Evolutionary conservation across 2,888 invertebrate species (phyloP), one percentile per base, ranked within the genome.

Genomic region (Euproctis similis): DNA sequence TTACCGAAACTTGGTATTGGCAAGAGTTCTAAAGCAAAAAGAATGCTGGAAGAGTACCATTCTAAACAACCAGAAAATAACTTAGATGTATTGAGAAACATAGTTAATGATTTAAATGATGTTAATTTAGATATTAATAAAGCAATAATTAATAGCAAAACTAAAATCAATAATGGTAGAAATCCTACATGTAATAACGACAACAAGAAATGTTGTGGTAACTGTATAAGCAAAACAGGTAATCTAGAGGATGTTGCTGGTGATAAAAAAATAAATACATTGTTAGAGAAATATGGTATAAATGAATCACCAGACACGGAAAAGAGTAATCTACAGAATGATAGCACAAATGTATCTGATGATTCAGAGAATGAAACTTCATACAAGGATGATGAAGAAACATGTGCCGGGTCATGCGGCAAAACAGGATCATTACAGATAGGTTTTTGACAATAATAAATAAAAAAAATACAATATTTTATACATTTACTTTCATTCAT

Each of bases 1-100:
- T 73, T 96, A 24, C 97, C 98, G 0, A 92, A 90, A 67, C 86
- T 96, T 24, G 96, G 95, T n/a, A 92, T 96, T 16, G 94, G 95
- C 2, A 96, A 96, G 70, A 91, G 92, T 30, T 93, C 92, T n/a
- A 92, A 91, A 65, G 91, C 90, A 1, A 90, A 90, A 46, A 87
- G 85, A 48, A 87, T 90, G 82, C 73, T 90, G 18, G 86, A 87
- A 13, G 86, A 88, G 47, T 87, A 88, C 37, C 42, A 76, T 42
- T 53, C 64, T 32, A 70, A 58, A 32, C 62, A 70, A 28, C 39
- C 39, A 26, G 42, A 45, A 12, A 41, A 49, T 9, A 40, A 49
- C 8, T 37, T 24, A 27, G 12, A 31, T 19, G 13, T 17, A 24
- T 37, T 70, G 33, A 38, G 46, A 18, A 26, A 56, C 33, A 62